These are phyloP conservation scores for Galerucella calmariensis DNA, from an alignment of 2,888 invertebrate genomes.

Conservation along the genomic window DNA sequence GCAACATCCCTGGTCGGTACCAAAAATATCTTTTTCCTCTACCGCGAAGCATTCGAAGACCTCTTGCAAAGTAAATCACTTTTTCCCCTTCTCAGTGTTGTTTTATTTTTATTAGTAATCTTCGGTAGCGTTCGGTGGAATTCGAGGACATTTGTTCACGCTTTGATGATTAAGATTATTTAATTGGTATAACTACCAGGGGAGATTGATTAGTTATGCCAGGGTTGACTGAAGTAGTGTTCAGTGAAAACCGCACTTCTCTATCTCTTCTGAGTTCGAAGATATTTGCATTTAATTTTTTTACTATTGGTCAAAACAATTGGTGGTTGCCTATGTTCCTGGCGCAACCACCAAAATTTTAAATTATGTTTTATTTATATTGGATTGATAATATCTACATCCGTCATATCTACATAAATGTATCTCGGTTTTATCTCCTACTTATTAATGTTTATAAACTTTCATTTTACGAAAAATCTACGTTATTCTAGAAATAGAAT, in stretches of 20 bases:
- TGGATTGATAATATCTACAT: background rate
- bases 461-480: no score
- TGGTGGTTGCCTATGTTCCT: background rate
- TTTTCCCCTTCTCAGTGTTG: no score
- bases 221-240: no score
- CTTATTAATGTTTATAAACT: no score
- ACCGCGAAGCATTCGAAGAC: background rate
- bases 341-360: background rate
- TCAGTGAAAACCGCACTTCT: no score
- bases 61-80: background rate
- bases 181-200: background rate
- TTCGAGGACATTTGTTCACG: background rate
- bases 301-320: no score
- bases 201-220: background rate
- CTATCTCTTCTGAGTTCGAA: no score
- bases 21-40: constrained; percentile 9
- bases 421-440: no score
- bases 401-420: background rate
- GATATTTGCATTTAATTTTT: no score
- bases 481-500: no score
- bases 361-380: background rate
- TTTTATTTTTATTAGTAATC: background rate
- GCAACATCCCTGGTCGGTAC: no score
- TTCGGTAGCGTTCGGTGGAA: background rate
- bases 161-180: background rate